Base-by-base conservation (phyloP, 2,113 vertebrate genomes). In the Halichoerus grypus region DNA sequence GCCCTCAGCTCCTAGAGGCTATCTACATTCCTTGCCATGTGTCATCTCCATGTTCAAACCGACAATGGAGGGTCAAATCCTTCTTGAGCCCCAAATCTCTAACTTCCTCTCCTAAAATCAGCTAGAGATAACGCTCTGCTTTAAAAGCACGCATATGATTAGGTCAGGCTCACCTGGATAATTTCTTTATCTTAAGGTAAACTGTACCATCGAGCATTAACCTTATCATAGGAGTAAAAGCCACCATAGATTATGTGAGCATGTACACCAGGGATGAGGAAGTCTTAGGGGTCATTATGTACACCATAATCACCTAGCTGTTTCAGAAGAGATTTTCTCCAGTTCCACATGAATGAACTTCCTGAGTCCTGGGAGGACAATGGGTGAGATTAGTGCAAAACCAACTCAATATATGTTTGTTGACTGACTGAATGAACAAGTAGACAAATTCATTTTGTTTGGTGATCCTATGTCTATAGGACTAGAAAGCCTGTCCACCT, bases 261-360 rank as follows among this genome's bases (percentile, higher is more conserved):
- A 22, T 2, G 4, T 51, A 33, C 26, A 46, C 18, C 3, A 36
- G 14, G 10, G 16, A 21, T 46, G 2, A 74, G 46, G 81, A 51
- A 19, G n/a, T 49, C 63, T 69, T 87, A 72, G 59, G 77, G 21
- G 21, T 36, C 46, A 31, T 74, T 36, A 36, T 36, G 36, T 36
- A 36, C 36, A 36, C 36, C 36, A 36, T 36, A 36, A 36, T 36
- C 26, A 88, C 12, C 3, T 67, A 53, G 19, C 87, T 94, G 9
- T 89, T 95, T 93, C 72, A 49, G 53, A 69, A 57, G 65, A 77
- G 3, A 79, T 79, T 90, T 42, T 83, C 67, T 89, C 53, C n/a
- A 87, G 69, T 90, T 90, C 13, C 91, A 74, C 19, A 61, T 91
- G 22, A 94, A 96, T 93, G 59, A 57, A 0, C 63, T 36, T 71